Evolutionary conservation across 2,113 vertebrate species (phyloP).

Genomic region (Corythoichthys intestinalis): DNA sequence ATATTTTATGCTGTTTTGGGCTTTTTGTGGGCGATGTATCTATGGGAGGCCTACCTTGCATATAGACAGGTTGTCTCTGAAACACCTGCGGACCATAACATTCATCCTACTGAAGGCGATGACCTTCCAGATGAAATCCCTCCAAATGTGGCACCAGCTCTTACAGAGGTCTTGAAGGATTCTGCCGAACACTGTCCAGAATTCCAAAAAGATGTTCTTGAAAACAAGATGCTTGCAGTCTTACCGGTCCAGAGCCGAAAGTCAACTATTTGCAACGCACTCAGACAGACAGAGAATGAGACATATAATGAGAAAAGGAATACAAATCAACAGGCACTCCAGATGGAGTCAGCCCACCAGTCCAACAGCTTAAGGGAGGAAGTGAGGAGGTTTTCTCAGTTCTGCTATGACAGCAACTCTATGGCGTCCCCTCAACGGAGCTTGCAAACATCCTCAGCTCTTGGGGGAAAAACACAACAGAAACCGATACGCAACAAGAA

Average conservation of each 20-base stretch:
- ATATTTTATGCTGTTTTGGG: conserved; percentile 88
- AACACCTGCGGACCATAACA: too few species aligned
- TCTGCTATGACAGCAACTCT: conserved; percentile 11
- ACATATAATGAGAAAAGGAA: not conserved
- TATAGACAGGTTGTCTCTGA: conserved; percentile 80
- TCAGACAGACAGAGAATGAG: not conserved
- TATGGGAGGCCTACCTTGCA: conserved; percentile 92
- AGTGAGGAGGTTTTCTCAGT: conserved; percentile 29
- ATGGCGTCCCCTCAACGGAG: not conserved
- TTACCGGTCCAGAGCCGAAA: too few species aligned
- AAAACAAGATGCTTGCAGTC: too few species aligned
- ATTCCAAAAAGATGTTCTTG: too few species aligned
- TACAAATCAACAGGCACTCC: not conserved
- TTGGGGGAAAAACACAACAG: not conserved
- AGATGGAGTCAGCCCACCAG: not conserved
- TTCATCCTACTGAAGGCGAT: too few species aligned
- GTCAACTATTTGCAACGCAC: too few species aligned
- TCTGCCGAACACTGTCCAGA: too few species aligned
- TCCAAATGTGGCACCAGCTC: too few species aligned
- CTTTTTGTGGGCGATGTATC: conserved; percentile 92
- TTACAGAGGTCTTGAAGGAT: too few species aligned
- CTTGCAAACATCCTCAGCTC: not conserved
- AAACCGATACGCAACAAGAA: too few species aligned
- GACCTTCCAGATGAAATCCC: too few species aligned
- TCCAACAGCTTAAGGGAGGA: conserved; percentile 28